Evolutionary conservation across 2,888 invertebrate genomes (phyloP).

Genomic region (Plebejus argus): DNA sequence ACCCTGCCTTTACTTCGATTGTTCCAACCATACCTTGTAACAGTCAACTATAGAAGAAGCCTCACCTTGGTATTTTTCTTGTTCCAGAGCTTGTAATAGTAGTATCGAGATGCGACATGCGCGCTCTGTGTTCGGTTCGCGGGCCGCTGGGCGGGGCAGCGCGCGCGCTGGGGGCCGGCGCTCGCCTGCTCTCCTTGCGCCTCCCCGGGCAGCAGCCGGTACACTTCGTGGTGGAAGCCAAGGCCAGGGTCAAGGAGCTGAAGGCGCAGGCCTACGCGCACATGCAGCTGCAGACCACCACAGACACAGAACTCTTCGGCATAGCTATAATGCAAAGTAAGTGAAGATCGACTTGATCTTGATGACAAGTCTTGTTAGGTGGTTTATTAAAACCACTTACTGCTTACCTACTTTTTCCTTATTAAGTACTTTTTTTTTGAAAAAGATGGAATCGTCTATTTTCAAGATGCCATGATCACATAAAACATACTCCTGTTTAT

Average conservation of each 20-base stretch:
- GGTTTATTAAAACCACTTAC: no score
- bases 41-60: neutral
- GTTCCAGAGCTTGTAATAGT: slow-evolving; percentile 73
- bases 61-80: slow-evolving; percentile 36
- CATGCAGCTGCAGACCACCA: slow-evolving; percentile 90
- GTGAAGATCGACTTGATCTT: slow-evolving; percentile 40
- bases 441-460: no score
- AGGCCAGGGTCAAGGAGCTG: slow-evolving; percentile 91
- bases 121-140: slow-evolving; percentile 91
- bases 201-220: slow-evolving; percentile 80
- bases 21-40: neutral
- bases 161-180: slow-evolving; percentile 83
- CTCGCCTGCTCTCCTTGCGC: slow-evolving; percentile 84
- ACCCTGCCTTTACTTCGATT: neutral
- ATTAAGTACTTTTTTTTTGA: no score
- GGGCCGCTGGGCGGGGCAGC: slow-evolving; percentile 90
- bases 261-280: slow-evolving; percentile 90
- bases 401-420: no score
- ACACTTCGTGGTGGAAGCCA: slow-evolving; percentile 85
- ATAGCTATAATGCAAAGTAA: slow-evolving; percentile 91
- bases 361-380: neutral
- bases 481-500: neutral
- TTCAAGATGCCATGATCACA: no score
- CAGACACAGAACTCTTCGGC: slow-evolving; percentile 92
- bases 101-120: slow-evolving; percentile 84